Evolutionary conservation across 1,140 invertebrate genomes (phyloP), one percentile per base, ranked within the genome.

Genomic region (Conus ventricosus): DNA sequence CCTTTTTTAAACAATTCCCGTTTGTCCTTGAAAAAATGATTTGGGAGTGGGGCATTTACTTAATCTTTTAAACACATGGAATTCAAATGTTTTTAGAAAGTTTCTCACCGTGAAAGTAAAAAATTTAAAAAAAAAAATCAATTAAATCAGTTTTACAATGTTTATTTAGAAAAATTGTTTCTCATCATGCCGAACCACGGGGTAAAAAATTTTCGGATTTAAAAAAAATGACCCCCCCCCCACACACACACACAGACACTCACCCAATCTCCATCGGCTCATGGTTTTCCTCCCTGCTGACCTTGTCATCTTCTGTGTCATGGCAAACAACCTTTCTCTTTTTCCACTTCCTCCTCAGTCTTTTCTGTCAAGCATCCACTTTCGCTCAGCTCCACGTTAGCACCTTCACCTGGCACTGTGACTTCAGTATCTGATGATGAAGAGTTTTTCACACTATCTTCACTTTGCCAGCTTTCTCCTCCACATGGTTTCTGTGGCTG

Each of bases 351-450:
- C n/a, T 7, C 54, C 6, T 25, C 39, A 57, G 57, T 20, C 7
- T 55, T 75, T 53, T 67, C 55, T 53, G 57, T 63, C 20, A 54
- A 23, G 27, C 20, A 11, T 80, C 86, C 83, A 57, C 87, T 67
- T 53, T 63, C 81, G 25, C 84, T 85, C 57, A 60, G 39, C 63
- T 82, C 60, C 5, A 27, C 60, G 25, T 88, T 63, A 6, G 87
- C 85, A 53, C 78, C 76, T n/a, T 55, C 78, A 87, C 39, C 78
- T 15, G 39, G 39, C 39, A 39, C 39, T 39, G 39, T 39, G 39
- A 39, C 39, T 39, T 39, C 39, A 39, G 39, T 60, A 71, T n/a
- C 39, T 82, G 80, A 17, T n/a, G 54, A 7, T 25, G 17, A 25
- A 82, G 27, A 55, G 51, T 53, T 82, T 71, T 7, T 10, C 17